These are phyloP conservation scores for Mionectes macconnelli DNA, from an alignment of 2,113 vertebrate species.

Conservation along the genomic window DNA sequence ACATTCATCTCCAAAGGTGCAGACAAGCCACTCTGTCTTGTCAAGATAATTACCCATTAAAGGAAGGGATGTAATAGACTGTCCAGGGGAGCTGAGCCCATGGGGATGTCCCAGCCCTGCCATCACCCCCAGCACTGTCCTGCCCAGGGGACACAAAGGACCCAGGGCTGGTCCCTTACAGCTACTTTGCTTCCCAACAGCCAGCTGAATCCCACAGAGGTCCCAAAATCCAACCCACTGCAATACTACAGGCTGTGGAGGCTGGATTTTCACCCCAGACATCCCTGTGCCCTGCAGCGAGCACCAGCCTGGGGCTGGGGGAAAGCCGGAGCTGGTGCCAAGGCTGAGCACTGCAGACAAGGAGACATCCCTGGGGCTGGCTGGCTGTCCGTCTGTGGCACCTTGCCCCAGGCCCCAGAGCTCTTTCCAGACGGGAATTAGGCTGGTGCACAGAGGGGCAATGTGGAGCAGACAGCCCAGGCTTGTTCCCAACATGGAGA, in stretches of 20 bases:
- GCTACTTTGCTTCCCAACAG: not conserved
- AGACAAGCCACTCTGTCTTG: constrained; percentile 59
- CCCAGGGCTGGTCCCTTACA: not conserved
- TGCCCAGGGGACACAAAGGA: not conserved
- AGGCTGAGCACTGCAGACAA: not conserved
- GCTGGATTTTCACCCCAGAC: not conserved
- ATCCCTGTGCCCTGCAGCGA: not conserved
- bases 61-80: constrained; percentile 4
- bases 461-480: not conserved
- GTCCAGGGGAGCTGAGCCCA: not conserved
- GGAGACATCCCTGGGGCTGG: not conserved
- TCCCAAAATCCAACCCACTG: not conserved
- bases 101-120: not conserved
- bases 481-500: not conserved
- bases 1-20: not conserved
- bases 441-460: not conserved
- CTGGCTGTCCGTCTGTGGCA: not conserved
- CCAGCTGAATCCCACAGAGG: not conserved
- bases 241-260: not conserved
- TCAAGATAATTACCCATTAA: constrained; percentile 64
- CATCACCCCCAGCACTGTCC: fast-evolving
- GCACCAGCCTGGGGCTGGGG: fast-evolving
- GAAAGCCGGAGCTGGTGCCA: fast-evolving
- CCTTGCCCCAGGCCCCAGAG: not conserved
- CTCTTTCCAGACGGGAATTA: not conserved